These are phyloP conservation scores for Portunus trituberculatus DNA, from an alignment of 1,140 invertebrate genomes.

Conservation along the genomic window DNA sequence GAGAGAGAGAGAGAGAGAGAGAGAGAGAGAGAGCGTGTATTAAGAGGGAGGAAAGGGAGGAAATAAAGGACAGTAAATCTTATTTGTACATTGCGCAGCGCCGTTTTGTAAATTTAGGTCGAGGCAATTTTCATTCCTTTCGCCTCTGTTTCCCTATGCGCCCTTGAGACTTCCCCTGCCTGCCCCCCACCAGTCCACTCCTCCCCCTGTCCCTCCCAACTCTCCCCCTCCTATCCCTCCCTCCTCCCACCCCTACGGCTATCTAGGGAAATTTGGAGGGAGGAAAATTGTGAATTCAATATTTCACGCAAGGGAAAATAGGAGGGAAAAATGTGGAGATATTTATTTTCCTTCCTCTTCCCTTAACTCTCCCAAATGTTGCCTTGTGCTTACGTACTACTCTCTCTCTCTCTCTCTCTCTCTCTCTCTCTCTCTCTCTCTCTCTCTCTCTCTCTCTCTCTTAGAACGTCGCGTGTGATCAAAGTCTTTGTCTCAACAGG, in stretches of 20 bases:
- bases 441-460: no score
- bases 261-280: conserved; percentile 4
- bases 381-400: no score
- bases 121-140: neutral
- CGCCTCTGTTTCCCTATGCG: neutral
- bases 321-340: no score
- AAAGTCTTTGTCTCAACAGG: neutral
- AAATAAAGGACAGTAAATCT: no score
- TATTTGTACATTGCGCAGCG: neutral
- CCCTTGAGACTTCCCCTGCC: neutral
- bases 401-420: no score
- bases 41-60: neutral
- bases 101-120: neutral
- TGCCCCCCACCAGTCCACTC: neutral
- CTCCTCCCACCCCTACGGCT: neutral
- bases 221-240: no score
- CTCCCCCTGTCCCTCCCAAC: neutral
- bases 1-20: neutral
- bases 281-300: conserved; percentile 23
- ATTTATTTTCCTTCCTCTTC: no score
- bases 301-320: neutral
- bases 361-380: no score
- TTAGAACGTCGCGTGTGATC: no score
- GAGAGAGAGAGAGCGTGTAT: neutral
- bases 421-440: no score